Conservation (phyloP, 1,140 invertebrate species). For the Parapsyche elsis region DNA sequence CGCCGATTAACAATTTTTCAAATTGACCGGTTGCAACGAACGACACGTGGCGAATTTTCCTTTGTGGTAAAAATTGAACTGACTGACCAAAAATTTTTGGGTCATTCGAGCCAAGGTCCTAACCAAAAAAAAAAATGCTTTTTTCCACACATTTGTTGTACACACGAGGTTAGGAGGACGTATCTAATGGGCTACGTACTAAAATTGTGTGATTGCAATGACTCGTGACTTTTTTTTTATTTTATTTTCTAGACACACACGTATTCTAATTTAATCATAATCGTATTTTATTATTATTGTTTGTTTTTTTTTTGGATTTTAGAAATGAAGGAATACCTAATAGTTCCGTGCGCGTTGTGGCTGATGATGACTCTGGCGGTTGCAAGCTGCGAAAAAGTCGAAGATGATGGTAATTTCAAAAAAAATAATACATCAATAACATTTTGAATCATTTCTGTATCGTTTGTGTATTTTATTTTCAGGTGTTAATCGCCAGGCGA, state of each 20-base stretch:
- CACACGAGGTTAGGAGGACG: neutral
- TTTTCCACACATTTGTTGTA: neutral
- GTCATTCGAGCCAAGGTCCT: neutral
- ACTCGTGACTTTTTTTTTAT: neutral
- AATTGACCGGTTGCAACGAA: neutral
- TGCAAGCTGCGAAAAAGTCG: neutral
- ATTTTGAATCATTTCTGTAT: slow-evolving; percentile 57
- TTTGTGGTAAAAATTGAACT: neutral
- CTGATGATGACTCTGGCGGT: neutral
- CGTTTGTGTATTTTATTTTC: slow-evolving; percentile 1
- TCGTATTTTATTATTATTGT: neutral
- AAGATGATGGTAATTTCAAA: slow-evolving; percentile 11
- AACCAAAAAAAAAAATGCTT: neutral
- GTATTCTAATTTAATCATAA: neutral
- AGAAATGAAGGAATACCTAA: slow-evolving; percentile 21
- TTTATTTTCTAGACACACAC: neutral
- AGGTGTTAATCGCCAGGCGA: slow-evolving; percentile 55
- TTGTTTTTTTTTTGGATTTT: neutral
- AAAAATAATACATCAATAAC: neutral
- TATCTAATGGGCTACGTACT: slow-evolving; percentile 6
- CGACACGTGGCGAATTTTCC: slow-evolving; percentile 13
- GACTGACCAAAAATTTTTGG: neutral
- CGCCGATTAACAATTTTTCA: too few relatives aligned
- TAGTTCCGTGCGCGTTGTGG: neutral
- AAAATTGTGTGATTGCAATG: slow-evolving; percentile 10